phyloP scores from a whole-genome alignment of 2,113 vertebrate genomes.

The Eclectus roratus region DNA sequence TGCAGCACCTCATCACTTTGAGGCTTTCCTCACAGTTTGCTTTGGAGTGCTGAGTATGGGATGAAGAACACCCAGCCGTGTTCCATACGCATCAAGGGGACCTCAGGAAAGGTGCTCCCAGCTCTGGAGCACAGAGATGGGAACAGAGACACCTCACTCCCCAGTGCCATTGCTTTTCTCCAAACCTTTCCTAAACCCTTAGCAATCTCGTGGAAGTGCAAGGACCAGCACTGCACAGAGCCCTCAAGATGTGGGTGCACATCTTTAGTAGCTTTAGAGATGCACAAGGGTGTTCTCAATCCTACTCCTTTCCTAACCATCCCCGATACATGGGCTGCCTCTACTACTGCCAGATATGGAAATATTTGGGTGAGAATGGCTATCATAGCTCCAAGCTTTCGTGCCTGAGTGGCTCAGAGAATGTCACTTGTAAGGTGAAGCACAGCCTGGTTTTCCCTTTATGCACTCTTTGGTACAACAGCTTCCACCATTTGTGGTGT shows the following conservation, averaged over 20 bases:
- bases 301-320: not conserved
- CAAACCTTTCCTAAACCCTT: not conserved
- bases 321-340: not conserved
- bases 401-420: not conserved
- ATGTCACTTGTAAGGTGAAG: not conserved
- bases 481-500: not conserved
- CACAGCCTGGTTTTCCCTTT: not conserved
- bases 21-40: rapidly evolving
- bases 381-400: not conserved
- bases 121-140: too few species aligned
- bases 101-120: not conserved
- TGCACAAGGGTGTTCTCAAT: not conserved
- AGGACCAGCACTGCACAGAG: not conserved
- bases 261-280: not conserved
- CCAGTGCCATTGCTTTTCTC: not conserved
- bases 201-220: not conserved
- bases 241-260: not conserved
- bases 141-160: not conserved
- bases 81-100: rapidly evolving
- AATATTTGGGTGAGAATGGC: not conserved
- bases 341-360: not conserved
- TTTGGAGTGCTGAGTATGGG: not conserved
- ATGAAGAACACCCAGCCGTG: not conserved
- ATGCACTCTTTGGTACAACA: not conserved
- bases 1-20: not conserved